Base-by-base conservation (phyloP, 2,113 vertebrate genomes). In the Vimba vimba region DNA sequence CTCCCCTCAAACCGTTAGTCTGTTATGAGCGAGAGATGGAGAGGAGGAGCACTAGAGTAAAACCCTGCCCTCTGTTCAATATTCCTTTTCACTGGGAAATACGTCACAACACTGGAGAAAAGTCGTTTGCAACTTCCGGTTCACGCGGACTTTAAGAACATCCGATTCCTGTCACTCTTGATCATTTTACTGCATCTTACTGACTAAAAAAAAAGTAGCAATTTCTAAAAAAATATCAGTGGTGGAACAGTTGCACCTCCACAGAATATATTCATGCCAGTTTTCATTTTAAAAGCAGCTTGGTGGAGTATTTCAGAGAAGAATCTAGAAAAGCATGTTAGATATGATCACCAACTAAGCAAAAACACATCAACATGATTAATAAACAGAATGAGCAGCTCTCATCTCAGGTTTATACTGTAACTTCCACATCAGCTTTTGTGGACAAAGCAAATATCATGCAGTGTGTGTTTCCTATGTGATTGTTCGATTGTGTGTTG, bases 371-470 rank as follows among this genome's bases (percentile, higher is more conserved):
- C 3, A 30, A 30, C 25, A 45, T 64, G 66, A 15, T 15, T 12
- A 69, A 36, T 27, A 17, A 17, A 50, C 0, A 55, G 23, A 27
- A 57, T 57, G 17, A 57, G 23, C 19, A 57, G 27, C 23, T 79
- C 15, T 27, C 19, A 17, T 43, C 33, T 59, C 39, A 57, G 27
- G 8, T 64, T 84, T 69, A 68, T 43, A 52, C 8, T 59, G 17
- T 57, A 25, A 69, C 64, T 69, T 69, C 62, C 80, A 68, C 64
- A 82, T 69, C 52, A 73, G 82, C 33, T 79, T 83, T 52, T 71
- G 80, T 83, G 47, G 75, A 79, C 77, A 86, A 30, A 45, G 84
- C 64, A 86, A 79, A 86, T 60, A 86, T 73, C 77, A 73, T 7
- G 7, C 36, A 59, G 30, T 69, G 73, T 50, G 21, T 64, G 43